phyloP scores from a whole-genome alignment of 2,888 invertebrate genomes.

The Himalopsyche kuldschensis region DNA sequence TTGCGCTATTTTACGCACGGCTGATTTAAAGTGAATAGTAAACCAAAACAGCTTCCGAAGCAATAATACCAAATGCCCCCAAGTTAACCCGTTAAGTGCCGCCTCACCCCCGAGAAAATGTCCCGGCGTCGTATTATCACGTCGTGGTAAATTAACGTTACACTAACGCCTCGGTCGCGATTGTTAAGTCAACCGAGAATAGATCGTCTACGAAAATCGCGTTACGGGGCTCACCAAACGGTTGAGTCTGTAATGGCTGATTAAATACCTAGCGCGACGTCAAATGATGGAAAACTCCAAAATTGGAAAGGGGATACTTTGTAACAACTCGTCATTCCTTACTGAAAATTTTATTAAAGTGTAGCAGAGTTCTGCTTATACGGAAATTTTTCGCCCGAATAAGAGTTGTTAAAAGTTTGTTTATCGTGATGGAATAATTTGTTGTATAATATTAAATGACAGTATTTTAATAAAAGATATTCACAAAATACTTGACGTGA shows the following conservation, averaged over 20 bases:
- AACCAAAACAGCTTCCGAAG: background rate
- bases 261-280: background rate
- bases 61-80: background rate
- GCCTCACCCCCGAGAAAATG: background rate
- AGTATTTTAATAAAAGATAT: no score
- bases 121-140: slow-evolving; percentile 2
- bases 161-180: background rate
- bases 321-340: background rate
- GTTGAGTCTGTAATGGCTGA: background rate
- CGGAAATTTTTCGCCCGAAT: background rate
- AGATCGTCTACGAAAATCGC: slow-evolving; percentile 1
- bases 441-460: no score
- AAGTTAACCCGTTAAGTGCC: background rate
- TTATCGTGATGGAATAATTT: no score
- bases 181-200: slow-evolving; percentile 4
- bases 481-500: no score
- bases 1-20: background rate
- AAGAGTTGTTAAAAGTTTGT: no score
- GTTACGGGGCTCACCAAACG: background rate
- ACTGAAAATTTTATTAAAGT: background rate
- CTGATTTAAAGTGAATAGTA: background rate
- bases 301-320: background rate
- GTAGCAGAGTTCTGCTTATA: background rate
- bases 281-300: background rate
- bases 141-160: background rate